A percentile compares a stretch with the other conserved stretches of the same genome.
phyloP scores from a whole-genome alignment of 2,113 vertebrate species.

The Myotis brandtii region DNA sequence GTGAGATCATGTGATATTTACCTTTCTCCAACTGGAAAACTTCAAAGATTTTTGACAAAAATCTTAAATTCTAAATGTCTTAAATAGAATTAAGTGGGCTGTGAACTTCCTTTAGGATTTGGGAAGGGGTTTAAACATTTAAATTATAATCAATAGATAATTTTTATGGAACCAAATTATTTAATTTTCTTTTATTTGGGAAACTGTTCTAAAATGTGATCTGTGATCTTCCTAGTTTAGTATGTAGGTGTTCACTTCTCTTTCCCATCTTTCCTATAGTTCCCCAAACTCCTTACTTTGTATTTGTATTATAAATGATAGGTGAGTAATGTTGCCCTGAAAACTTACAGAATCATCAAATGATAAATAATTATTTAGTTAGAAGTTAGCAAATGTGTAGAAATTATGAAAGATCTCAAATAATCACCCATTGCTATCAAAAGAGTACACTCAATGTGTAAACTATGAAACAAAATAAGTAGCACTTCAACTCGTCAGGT shows the following conservation, averaged over 20 bases:
- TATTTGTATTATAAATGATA: not conserved
- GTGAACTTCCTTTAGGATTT: not conserved
- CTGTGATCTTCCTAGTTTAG: not conserved
- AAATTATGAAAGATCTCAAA: constrained; percentile 12
- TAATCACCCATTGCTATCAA: not conserved
- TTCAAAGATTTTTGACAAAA: not conserved
- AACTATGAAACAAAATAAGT: constrained; percentile 5
- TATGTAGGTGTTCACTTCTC: not conserved
- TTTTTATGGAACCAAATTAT: not conserved
- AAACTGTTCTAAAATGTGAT: not conserved
- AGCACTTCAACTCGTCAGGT: not conserved
- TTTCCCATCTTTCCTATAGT: not conserved
- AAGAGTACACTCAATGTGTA: not conserved
- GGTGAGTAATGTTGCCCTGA: not conserved
- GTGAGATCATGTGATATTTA: too few species aligned
- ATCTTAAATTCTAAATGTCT: not conserved
- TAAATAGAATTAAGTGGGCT: not conserved
- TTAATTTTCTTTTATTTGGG: constrained; percentile 3
- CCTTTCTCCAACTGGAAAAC: not conserved
- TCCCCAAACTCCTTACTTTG: not conserved
- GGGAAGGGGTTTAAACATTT: not conserved
- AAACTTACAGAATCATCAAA: not conserved
- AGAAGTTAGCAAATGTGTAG: not conserved
- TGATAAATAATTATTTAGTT: not conserved
- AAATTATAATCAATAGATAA: not conserved